These are phyloP conservation scores for Darevskia nairensis DNA, from an alignment of 2,797 vertebrate species.

Conservation along the genomic window DNA sequence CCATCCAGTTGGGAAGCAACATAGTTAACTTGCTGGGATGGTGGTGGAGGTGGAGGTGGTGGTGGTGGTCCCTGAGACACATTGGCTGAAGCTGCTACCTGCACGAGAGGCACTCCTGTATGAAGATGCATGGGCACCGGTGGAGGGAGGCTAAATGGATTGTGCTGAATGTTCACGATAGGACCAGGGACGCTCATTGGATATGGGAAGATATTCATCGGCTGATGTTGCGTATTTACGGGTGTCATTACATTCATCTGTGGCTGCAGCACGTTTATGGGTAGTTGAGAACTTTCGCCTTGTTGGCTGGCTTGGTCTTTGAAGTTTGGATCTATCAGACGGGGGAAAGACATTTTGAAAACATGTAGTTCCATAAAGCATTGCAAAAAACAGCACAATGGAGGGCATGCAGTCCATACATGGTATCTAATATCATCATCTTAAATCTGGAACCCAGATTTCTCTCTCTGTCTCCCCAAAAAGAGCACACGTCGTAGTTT, in stretches of 20 bases:
- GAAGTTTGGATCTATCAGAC: slow-evolving; percentile 84
- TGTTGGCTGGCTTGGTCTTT: slow-evolving; percentile 84
- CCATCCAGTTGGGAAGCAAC: slow-evolving; percentile 85
- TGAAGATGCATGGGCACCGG: slow-evolving; percentile 91
- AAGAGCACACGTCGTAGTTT: neutral
- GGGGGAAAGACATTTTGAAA: slow-evolving; percentile 30
- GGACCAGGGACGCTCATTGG: slow-evolving; percentile 84
- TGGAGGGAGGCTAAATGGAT: slow-evolving; percentile 85
- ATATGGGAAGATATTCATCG: slow-evolving; percentile 85
- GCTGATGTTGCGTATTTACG: slow-evolving; percentile 78
- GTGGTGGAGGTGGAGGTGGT: slow-evolving; percentile 94
- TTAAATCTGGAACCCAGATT: neutral
- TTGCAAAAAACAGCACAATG: neutral
- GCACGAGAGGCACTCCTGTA: slow-evolving; percentile 86
- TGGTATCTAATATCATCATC: neutral
- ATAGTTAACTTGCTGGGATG: slow-evolving; percentile 89
- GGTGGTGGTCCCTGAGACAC: slow-evolving; percentile 91
- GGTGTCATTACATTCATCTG: slow-evolving; percentile 84
- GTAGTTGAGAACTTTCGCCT: slow-evolving; percentile 84
- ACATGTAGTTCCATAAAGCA: neutral
- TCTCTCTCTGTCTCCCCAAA: neutral
- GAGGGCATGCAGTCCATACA: neutral
- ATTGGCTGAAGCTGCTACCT: slow-evolving; percentile 85
- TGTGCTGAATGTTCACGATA: slow-evolving; percentile 86
- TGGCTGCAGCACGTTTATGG: slow-evolving; percentile 83